Conservation (phyloP, 64 coral and sea anemone genomes). For the Porites lutea region DNA sequence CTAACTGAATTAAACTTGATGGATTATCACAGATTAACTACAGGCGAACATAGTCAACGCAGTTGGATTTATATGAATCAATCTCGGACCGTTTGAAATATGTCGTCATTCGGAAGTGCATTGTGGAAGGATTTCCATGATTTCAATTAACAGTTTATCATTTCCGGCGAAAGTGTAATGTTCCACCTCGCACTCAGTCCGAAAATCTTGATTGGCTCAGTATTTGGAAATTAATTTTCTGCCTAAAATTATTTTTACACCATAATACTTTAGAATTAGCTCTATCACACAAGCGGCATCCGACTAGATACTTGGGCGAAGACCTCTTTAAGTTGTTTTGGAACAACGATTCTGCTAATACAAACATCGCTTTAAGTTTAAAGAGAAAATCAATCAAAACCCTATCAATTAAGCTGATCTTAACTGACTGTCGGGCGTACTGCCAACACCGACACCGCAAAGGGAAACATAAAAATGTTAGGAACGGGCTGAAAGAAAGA, state of each 20-base stretch:
- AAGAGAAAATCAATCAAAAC: conserved; percentile 30
- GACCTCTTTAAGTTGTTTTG: too few relatives aligned
- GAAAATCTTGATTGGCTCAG: neutral
- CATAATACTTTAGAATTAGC: too few relatives aligned
- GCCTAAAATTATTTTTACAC: too few relatives aligned
- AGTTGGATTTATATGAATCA: neutral
- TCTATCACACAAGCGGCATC: too few relatives aligned
- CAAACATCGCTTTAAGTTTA: neutral
- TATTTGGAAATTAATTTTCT: too few relatives aligned
- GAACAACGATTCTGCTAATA: too few relatives aligned
- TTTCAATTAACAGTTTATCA: neutral
- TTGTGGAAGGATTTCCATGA: neutral
- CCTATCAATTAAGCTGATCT: neutral
- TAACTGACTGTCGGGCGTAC: neutral
- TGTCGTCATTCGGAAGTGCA: neutral
- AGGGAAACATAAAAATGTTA: conserved; percentile 13
- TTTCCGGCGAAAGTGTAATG: conserved; percentile 13
- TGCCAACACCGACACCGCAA: neutral
- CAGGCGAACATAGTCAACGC: too few relatives aligned
- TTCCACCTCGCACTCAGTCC: neutral
- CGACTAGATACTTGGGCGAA: too few relatives aligned
- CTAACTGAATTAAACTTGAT: neutral
- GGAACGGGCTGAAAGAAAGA: neutral
- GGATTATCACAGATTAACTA: too few relatives aligned
- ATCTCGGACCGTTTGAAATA: neutral